phyloP scores from a whole-genome alignment of 1,140 invertebrate genomes.

The Drosophila jambulina region DNA sequence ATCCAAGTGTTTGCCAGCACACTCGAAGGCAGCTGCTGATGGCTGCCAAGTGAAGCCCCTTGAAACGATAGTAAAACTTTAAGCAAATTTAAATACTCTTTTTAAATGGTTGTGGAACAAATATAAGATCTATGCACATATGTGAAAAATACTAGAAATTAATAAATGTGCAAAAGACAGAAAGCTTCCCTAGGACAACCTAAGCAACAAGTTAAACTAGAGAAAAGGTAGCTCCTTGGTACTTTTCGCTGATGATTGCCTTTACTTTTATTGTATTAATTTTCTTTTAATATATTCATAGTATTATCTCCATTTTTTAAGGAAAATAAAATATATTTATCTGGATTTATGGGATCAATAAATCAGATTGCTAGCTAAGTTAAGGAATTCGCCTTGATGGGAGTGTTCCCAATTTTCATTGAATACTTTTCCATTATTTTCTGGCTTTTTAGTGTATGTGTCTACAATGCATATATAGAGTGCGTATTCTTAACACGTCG shows the following conservation, averaged over 20 bases:
- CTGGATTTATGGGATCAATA: neutral
- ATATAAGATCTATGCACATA: neutral
- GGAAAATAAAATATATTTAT: neutral
- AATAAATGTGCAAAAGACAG: too few species aligned
- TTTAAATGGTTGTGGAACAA: neutral
- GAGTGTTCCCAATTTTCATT: neutral
- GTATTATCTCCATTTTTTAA: neutral
- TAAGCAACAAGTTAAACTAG: too few species aligned
- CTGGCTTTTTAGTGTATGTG: too few species aligned
- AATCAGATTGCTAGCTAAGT: neutral
- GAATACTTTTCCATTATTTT: neutral
- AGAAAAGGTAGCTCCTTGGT: too few species aligned
- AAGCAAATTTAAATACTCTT: neutral
- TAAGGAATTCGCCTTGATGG: neutral
- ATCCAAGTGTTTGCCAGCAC: slow-evolving; percentile 17
- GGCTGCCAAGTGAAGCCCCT: slow-evolving; percentile 9
- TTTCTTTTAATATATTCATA: too few species aligned
- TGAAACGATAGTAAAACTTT: neutral
- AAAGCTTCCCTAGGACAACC: too few species aligned
- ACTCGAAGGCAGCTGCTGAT: slow-evolving; percentile 27
- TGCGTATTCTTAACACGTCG: slow-evolving; percentile 9
- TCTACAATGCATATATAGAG: neutral
- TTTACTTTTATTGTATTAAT: too few species aligned
- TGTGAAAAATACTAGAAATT: too few species aligned
- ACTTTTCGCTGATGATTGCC: too few species aligned